Evolutionary conservation across 2,113 vertebrate species (phyloP).

Genomic region (Xiphophorus hellerii): DNA sequence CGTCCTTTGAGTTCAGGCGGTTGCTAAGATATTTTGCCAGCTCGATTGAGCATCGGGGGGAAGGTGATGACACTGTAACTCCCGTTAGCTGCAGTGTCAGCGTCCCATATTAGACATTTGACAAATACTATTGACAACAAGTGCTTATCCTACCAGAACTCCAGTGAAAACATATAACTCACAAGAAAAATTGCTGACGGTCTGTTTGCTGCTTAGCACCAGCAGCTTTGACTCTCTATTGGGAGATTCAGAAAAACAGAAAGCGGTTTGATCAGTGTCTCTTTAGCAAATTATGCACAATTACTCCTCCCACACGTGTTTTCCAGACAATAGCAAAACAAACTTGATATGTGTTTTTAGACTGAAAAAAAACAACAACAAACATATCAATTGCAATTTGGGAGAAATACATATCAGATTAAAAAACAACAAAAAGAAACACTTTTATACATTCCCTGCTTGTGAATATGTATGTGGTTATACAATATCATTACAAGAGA

Average conservation of each 20-base stretch:
- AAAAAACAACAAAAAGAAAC: background rate
- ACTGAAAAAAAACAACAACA: background rate
- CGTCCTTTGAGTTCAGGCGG: slow-evolving; percentile 8
- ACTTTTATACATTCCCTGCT: background rate
- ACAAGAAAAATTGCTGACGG: slow-evolving; percentile 3
- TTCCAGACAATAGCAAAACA: slow-evolving; percentile 30
- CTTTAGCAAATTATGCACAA: slow-evolving; percentile 18
- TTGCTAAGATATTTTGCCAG: slow-evolving; percentile 38
- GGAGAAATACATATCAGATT: background rate
- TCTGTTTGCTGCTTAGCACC: slow-evolving; percentile 5
- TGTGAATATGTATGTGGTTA: background rate
- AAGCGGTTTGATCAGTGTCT: slow-evolving; percentile 21
- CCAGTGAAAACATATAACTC: slow-evolving; percentile 10
- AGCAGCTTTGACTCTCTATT: slow-evolving; percentile 15
- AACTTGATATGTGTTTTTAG: slow-evolving; percentile 5
- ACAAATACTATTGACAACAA: slow-evolving; percentile 27
- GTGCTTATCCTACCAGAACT: slow-evolving; percentile 5
- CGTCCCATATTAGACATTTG: slow-evolving; percentile 44
- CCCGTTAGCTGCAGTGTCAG: slow-evolving; percentile 51
- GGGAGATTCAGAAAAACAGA: slow-evolving; percentile 5
- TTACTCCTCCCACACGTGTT: slow-evolving; percentile 12
- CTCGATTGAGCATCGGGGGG: slow-evolving; percentile 41
- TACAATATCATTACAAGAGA: background rate
- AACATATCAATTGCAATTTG: background rate
- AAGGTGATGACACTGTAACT: slow-evolving; percentile 51